Conservation (phyloP, 2,113 vertebrate species). For the Balaeniceps rex region DNA sequence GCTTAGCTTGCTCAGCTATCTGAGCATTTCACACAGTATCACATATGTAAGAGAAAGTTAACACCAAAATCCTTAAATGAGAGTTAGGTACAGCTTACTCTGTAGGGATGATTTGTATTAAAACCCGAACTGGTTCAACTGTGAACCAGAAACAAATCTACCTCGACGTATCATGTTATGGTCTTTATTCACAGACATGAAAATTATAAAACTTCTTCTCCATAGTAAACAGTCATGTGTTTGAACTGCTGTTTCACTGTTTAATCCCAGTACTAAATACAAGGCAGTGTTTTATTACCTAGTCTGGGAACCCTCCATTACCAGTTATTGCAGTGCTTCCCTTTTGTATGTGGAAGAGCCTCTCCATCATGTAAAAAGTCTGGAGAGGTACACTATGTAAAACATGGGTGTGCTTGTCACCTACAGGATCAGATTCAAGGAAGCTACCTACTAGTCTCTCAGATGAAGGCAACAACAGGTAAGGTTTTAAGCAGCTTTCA, state of each 20-base stretch:
- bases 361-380: not conserved
- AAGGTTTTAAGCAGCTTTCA: not conserved
- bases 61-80: not conserved
- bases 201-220: too few relatives aligned
- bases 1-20: not conserved
- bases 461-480: not conserved
- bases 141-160: not conserved
- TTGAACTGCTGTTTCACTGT: not conserved
- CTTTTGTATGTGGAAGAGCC: not conserved
- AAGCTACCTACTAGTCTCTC: not conserved
- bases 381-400: not conserved
- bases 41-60: not conserved
- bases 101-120: not conserved
- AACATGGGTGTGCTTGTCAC: not conserved
- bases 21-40: not conserved
- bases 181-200: not conserved
- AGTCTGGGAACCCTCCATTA: not conserved
- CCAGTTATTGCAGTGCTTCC: not conserved
- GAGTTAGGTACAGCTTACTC: not conserved
- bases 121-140: not conserved
- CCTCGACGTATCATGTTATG: accelerated
- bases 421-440: not conserved
- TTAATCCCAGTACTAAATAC: not conserved
- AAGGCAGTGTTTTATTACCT: not conserved
- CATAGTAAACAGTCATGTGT: not conserved